Conservation (phyloP, 2,113 vertebrate genomes). For the Platichthys flesus region DNA sequence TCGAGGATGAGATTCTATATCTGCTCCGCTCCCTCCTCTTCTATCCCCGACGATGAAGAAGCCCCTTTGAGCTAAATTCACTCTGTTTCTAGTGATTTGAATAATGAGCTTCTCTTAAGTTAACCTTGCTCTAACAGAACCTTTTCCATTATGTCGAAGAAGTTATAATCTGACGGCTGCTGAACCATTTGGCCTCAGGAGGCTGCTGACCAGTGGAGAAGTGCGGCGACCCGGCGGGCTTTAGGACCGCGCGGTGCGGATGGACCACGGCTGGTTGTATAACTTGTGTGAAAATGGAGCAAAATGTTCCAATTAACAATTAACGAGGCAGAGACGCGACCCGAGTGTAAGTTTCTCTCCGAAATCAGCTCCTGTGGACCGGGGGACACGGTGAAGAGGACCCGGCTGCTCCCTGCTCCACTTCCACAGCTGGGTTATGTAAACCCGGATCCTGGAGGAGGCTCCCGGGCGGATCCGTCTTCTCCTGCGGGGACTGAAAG, state of each 20-base stretch:
- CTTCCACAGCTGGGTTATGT: conserved; percentile 70
- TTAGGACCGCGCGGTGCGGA: conserved; percentile 70
- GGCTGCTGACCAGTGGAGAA: conserved; percentile 21
- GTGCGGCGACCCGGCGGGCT: conserved; percentile 50
- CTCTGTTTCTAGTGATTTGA: neutral
- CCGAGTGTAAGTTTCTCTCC: no score
- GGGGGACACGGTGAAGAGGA: conserved; percentile 18
- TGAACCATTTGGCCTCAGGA: conserved; percentile 74
- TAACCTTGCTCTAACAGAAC: conserved; percentile 83
- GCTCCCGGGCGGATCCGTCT: neutral
- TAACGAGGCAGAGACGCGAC: neutral
- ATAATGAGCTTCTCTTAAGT: conserved; percentile 4
- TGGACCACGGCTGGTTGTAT: conserved; percentile 71
- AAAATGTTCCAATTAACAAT: neutral
- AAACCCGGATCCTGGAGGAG: conserved; percentile 56
- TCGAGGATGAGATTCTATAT: neutral
- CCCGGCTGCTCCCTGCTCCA: neutral
- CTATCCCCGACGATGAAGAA: neutral
- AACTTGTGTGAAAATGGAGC: conserved; percentile 73
- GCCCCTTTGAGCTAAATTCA: neutral
- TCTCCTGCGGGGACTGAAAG: neutral
- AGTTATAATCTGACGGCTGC: conserved; percentile 35
- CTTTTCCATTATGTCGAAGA: conserved; percentile 79
- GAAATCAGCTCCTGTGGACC: no score
- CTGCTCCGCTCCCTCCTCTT: no score